phyloP scores from a whole-genome alignment of 2,888 invertebrate species.

The Philonicus albiceps region DNA sequence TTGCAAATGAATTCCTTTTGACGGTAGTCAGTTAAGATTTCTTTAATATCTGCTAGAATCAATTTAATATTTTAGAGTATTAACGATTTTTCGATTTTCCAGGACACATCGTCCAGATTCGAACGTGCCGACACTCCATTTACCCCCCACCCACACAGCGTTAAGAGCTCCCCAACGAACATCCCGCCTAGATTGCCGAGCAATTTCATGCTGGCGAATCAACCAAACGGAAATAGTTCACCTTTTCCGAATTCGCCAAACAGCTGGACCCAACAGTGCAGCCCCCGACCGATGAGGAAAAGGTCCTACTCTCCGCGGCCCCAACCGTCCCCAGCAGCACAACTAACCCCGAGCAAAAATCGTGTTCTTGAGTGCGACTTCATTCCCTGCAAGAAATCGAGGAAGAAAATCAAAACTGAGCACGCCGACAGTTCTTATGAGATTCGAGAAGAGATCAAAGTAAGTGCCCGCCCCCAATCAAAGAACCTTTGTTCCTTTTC shows the following conservation, averaged over 20 bases:
- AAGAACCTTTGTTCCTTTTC: not conserved
- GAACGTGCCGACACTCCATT: conserved; percentile 41
- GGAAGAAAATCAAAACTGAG: conserved; percentile 51
- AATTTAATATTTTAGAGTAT: not conserved
- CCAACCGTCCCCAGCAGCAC: not conserved
- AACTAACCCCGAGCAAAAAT: conserved; percentile 50
- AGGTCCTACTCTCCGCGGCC: not conserved
- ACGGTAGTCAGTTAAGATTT: too few species aligned
- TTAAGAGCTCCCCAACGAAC: not conserved
- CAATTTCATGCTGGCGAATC: not conserved
- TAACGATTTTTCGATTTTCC: not conserved
- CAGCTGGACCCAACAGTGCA: conserved; percentile 45
- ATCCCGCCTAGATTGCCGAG: conserved; percentile 12
- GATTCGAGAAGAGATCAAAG: conserved; percentile 57
- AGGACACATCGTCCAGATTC: conserved; percentile 24
- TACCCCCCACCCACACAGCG: not conserved
- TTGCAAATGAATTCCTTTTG: too few species aligned
- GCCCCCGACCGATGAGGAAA: conserved; percentile 33
- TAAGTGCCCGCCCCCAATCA: conserved; percentile 42
- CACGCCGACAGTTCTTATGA: conserved; percentile 45
- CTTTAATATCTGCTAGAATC: too few species aligned
- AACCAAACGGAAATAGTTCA: conserved; percentile 23
- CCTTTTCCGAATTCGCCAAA: conserved; percentile 42
- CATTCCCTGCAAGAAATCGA: conserved; percentile 59
- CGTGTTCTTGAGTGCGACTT: conserved; percentile 59